Evolutionary conservation across 2,888 invertebrate species (phyloP), one percentile per base, ranked within the genome.

Genomic region (Yponomeuta malinellus): DNA sequence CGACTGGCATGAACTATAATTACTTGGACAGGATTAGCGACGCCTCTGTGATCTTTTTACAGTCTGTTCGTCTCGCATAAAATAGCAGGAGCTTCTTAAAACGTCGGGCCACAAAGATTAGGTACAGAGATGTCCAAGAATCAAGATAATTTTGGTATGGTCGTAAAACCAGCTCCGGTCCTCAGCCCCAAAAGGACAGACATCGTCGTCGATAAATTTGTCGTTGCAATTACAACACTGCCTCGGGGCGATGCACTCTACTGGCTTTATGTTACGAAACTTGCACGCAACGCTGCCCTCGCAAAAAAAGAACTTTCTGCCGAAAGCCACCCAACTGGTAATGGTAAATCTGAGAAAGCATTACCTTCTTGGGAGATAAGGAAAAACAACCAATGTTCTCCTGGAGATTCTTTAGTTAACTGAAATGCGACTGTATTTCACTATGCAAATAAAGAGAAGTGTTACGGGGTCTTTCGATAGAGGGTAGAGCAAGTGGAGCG

Each of bases 291-390:
- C 76, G 74, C 75, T 73, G 75, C 75, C 73, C 76, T 73, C 82
- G 79, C 48, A 59, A 33, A 72, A 72, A 88, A 89, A 59, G 86
- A 90, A 87, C 83, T 85, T 85, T 85, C 85, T 83, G 85, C 85
- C 85, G 83, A 89, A 89, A 88, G 85, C 84, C 75, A 81, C 78
- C 78, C 75, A 80, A 89, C 90, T 82, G 87, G 91, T 89, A 81
- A 81, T 83, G 83, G 79, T 85, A 83, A 86, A 88, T 83, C 82
- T 84, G 88, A 85, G 85, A 87, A 88, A 88, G 84, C 86, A 76
- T 72, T 76, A 77, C 87, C 89, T 83, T 90, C 75, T 88, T 81
- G 75, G 86, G 88, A 79, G 79, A 76, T 78, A 75, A 79, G 79
- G 63, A 48, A 71, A 52, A 31, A 29, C 71, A 74, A 73, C 71